Base-by-base conservation (phyloP, 2,113 vertebrate genomes). In the Sialia sialis region DNA sequence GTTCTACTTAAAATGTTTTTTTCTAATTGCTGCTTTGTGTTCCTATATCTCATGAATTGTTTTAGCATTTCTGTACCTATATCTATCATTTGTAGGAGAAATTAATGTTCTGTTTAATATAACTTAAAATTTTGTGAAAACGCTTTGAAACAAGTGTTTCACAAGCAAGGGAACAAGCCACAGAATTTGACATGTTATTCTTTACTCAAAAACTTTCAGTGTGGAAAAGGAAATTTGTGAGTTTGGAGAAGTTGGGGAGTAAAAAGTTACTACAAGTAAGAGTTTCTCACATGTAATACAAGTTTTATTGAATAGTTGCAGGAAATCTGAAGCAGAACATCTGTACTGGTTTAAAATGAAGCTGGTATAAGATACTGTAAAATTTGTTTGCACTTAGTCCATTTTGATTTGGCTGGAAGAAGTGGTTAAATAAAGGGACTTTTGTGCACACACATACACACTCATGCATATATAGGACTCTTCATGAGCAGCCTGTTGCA, bases 401-500 rank as follows among this genome's bases (percentile, higher is more conserved):
- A 5, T 84, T 92, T 52, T 11, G 8, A 8, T 79, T 80, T 6
- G 4, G 7, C 16, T 79, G 20, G 26, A 80, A 34, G 36, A 90
- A 64, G 26, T 49, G 51, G n/a, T 87, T 48, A 74, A 81, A 39
- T 41, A 78, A 64, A 60, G 9, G 12, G 11, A 23, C 26, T 56
- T 67, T 34, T 34, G 39, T 69, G n/a, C 22, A 4, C 6, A 12
- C 4, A 13, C 4, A 17, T 3, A 5, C 2, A 48, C 13, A 15
- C 12, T 38, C 9, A 13, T 2, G 7, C 0, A 9, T 1, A 17
- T 20, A 9, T 20, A 55, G 27, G 9, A 74, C 12, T 80, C 18
- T 54, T 26, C 20, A 16, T 51, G 16, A 66, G 16, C 63, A 91
- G 10, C 34, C 34, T 92, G 21, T 92, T 85, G 67, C 38, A 88